phyloP scores from a whole-genome alignment of 2,113 vertebrate genomes.

The Nerophis lumbriciformis region DNA sequence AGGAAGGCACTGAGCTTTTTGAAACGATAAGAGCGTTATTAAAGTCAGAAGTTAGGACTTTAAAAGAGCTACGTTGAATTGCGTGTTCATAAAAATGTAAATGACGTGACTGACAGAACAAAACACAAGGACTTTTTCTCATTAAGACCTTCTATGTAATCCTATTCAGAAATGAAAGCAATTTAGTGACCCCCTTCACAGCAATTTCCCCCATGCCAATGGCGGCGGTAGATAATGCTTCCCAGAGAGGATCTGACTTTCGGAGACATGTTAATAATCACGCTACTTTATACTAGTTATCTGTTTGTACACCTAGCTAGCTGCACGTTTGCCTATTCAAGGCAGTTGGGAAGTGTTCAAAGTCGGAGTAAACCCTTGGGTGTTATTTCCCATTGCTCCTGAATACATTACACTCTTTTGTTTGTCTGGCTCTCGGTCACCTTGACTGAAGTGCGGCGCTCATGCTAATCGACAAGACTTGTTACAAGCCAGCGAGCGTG shows the following conservation, averaged over 20 bases:
- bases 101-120: constrained; percentile 42
- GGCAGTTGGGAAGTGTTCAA: too few species aligned
- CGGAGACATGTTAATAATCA: too few species aligned
- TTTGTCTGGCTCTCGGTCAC: constrained; percentile 15
- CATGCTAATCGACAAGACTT: constrained; percentile 13
- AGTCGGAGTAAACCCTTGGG: background rate
- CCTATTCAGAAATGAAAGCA: constrained; percentile 37
- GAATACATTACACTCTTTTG: background rate
- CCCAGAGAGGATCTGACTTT: constrained; percentile 19
- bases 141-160: constrained; percentile 48
- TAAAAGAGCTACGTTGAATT: constrained; percentile 34
- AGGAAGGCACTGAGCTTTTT: constrained; percentile 41
- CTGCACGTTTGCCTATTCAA: too few species aligned
- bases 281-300: background rate
- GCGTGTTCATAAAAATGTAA: constrained; percentile 56
- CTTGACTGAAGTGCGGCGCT: constrained; percentile 2
- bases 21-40: constrained; percentile 60
- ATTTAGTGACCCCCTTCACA: constrained; percentile 14
- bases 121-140: constrained; percentile 39
- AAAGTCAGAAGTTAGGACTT: constrained; percentile 54
- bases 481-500: constrained; percentile 20
- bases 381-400: background rate
- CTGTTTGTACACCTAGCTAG: too few species aligned
- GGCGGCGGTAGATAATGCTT: background rate
- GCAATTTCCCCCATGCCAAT: constrained; percentile 22